Percentiles rank a stretch among this genome's conserved stretches.
Evolutionary conservation across 2,113 vertebrate genomes (phyloP).

Genomic region (Elachura formosa): DNA sequence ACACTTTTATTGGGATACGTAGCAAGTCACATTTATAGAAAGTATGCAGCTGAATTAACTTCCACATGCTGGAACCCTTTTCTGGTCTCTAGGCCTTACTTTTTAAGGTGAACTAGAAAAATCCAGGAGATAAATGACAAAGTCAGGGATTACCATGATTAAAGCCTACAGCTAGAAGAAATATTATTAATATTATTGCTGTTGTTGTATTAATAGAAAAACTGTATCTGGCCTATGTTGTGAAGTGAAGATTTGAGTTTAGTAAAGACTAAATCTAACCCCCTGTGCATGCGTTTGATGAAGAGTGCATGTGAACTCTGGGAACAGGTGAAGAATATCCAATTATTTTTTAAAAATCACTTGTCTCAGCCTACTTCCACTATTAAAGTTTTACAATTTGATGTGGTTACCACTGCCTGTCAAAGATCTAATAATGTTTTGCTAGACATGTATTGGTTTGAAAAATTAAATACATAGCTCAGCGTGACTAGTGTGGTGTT

Average conservation of each 20-base stretch:
- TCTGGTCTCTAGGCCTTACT: not conserved
- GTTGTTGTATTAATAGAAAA: not conserved
- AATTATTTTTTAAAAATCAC: not conserved
- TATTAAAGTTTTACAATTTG: not conserved
- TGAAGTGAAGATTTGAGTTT: not conserved
- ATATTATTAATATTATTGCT: not conserved
- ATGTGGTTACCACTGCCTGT: not conserved
- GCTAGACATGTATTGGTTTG: not conserved
- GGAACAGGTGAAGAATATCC: not conserved
- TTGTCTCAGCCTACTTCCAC: not conserved
- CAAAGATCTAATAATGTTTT: not conserved
- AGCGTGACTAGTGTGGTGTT: not conserved
- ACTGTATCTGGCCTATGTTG: not conserved
- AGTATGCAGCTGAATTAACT: not conserved
- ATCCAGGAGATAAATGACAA: not conserved
- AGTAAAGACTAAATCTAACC: not conserved
- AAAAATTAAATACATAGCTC: not conserved
- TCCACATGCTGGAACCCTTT: not conserved
- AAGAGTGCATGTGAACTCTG: not conserved
- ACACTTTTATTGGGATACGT: not conserved
- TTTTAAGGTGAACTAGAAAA: not conserved
- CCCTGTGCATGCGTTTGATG: not conserved
- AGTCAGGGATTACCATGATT: not conserved
- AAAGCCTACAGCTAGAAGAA: not conserved
- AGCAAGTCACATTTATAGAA: not conserved